phyloP scores from a whole-genome alignment of 2,113 vertebrate genomes.

The Otolemur garnettii region DNA sequence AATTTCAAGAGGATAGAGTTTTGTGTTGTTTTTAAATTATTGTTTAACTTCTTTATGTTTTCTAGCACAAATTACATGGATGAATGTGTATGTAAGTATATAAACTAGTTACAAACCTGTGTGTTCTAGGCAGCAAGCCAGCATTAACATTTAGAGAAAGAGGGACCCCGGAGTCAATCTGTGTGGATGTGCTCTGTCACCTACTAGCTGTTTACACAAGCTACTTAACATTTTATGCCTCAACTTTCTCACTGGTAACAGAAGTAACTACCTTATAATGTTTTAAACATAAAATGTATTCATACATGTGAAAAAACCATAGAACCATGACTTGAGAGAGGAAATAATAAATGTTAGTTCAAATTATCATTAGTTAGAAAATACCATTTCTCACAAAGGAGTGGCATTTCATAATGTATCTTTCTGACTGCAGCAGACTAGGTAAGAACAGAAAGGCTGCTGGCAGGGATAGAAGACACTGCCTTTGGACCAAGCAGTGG shows the following conservation, averaged over 20 bases:
- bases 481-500: background rate
- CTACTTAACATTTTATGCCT: slow-evolving; percentile 6
- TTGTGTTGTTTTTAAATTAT: background rate
- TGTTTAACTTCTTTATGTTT: slow-evolving; percentile 7
- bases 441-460: background rate
- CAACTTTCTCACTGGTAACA: background rate
- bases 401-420: background rate
- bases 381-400: slow-evolving; percentile 22
- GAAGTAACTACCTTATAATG: background rate
- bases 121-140: background rate
- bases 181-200: background rate
- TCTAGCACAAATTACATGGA: background rate
- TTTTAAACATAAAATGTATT: background rate
- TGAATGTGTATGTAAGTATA: background rate
- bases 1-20: background rate
- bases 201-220: background rate
- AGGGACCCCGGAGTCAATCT: background rate
- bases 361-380: slow-evolving; percentile 5
- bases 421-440: background rate
- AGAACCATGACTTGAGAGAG: background rate
- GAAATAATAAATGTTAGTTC: slow-evolving; percentile 9
- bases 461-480: background rate
- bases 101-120: background rate
- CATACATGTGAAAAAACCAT: background rate
- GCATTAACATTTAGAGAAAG: background rate